These are phyloP conservation scores for Manis pentadactyla DNA, from an alignment of 2,797 vertebrate genomes.

Conservation along the genomic window DNA sequence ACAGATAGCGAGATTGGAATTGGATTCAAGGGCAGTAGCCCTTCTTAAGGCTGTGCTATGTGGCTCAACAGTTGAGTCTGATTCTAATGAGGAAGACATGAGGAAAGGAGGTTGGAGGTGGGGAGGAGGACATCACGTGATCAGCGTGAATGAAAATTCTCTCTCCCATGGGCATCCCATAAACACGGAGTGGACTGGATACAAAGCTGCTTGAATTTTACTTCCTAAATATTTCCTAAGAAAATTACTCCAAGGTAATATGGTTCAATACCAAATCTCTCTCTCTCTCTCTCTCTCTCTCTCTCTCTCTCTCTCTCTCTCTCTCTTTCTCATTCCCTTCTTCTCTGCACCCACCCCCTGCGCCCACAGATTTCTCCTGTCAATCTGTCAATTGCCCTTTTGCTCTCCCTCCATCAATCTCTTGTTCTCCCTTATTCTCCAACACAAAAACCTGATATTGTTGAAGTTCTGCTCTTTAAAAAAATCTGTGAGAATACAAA, in stretches of 20 bases:
- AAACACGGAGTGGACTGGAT: not conserved
- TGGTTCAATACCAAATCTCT: not conserved
- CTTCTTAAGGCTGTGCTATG: not conserved
- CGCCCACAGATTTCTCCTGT: not conserved
- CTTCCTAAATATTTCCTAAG: not conserved
- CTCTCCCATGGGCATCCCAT: not conserved
- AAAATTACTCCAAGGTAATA: not conserved
- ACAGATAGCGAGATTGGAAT: not conserved
- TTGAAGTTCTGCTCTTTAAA: constrained; percentile 14
- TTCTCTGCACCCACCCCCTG: too few species aligned
- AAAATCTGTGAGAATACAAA: not conserved
- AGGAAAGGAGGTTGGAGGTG: not conserved
- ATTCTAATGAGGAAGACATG: too few species aligned
- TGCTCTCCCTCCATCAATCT: not conserved
- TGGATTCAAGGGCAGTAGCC: not conserved
- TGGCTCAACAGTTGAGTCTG: not conserved
- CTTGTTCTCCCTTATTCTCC: not conserved
- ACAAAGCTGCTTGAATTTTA: not conserved
- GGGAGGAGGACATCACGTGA: not conserved
- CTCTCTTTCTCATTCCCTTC: not conserved
- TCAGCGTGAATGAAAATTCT: too few species aligned
- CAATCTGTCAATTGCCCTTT: not conserved
- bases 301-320: rapidly evolving
- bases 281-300: not conserved
- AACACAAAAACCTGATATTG: not conserved